Evolutionary conservation across 2,888 invertebrate species (phyloP).

Genomic region (Mimas tiliae): DNA sequence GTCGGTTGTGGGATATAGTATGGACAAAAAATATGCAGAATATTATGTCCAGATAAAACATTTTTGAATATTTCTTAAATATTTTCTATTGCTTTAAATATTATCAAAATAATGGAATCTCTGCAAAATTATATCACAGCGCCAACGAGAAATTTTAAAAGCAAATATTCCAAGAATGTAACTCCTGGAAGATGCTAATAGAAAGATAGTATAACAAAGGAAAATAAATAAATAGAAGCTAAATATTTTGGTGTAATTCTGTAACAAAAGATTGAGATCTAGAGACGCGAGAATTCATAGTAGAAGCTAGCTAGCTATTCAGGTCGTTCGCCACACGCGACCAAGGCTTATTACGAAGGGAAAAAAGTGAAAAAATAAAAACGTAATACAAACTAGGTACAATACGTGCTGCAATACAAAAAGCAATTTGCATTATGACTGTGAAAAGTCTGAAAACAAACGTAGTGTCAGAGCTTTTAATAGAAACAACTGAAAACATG

Average conservation of each 20-base stretch:
- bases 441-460: slow-evolving; percentile 47
- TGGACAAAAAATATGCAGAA: too few species aligned
- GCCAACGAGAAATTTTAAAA: slow-evolving; percentile 1
- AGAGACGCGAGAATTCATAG: slow-evolving; percentile 25
- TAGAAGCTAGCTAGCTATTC: slow-evolving; percentile 59
- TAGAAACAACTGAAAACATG: neutral
- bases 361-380: slow-evolving; percentile 67
- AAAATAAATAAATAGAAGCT: neutral
- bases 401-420: slow-evolving; percentile 53
- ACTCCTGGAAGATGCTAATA: slow-evolving; percentile 1
- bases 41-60: too few species aligned
- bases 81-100: neutral
- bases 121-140: neutral
- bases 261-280: neutral
- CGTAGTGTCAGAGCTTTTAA: slow-evolving; percentile 33
- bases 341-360: slow-evolving; percentile 63
- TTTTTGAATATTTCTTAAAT: neutral
- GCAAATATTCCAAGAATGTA: slow-evolving; percentile 17
- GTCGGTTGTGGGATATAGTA: too few species aligned
- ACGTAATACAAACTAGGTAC: slow-evolving; percentile 29
- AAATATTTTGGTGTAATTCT: slow-evolving; percentile 4
- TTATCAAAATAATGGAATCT: neutral
- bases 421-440: slow-evolving; percentile 56
- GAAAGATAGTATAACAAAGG: slow-evolving; percentile 19
- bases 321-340: slow-evolving; percentile 59